Percentiles rank a stretch among this genome's conserved stretches.
phyloP scores from a whole-genome alignment of 1,140 invertebrate species.

The Lepidurus couesii region DNA sequence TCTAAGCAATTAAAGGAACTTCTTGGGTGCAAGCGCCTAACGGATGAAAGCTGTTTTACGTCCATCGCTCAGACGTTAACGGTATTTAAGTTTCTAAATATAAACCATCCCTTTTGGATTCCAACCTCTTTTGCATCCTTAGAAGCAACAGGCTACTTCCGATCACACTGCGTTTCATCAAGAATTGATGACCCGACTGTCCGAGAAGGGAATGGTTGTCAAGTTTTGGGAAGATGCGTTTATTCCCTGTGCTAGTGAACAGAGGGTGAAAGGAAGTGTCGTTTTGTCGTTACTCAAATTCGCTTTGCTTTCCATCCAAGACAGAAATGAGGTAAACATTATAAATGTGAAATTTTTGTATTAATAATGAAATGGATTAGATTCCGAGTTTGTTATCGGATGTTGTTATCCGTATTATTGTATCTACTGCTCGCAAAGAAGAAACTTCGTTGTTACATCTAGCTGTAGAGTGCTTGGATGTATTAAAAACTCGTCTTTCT shows the following conservation, averaged over 20 bases:
- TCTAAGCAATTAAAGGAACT: conserved; percentile 51
- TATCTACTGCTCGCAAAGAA: neutral
- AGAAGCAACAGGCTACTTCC: neutral
- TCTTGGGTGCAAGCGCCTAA: conserved; percentile 50
- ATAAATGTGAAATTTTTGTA: neutral
- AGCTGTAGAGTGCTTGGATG: neutral
- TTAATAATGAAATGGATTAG: neutral
- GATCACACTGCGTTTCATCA: neutral
- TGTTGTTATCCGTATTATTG: neutral
- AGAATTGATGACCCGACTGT: neutral
- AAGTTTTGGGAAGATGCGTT: conserved; percentile 22
- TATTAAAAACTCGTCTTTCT: neutral
- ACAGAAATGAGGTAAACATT: neutral
- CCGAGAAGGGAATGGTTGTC: conserved; percentile 13
- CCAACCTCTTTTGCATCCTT: neutral
- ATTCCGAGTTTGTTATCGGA: neutral
- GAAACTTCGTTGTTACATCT: neutral
- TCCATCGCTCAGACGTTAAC: conserved; percentile 53
- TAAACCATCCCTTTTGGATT: neutral
- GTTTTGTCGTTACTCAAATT: neutral
- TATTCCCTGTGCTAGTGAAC: neutral
- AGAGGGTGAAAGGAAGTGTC: neutral
- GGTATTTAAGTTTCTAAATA: conserved; percentile 46
- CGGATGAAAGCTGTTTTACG: conserved; percentile 51
- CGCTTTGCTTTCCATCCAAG: neutral